Evolutionary conservation across 2,797 vertebrate species (phyloP), one percentile per base, ranked within the genome.

Genomic region (Chiropotes sagulatus): DNA sequence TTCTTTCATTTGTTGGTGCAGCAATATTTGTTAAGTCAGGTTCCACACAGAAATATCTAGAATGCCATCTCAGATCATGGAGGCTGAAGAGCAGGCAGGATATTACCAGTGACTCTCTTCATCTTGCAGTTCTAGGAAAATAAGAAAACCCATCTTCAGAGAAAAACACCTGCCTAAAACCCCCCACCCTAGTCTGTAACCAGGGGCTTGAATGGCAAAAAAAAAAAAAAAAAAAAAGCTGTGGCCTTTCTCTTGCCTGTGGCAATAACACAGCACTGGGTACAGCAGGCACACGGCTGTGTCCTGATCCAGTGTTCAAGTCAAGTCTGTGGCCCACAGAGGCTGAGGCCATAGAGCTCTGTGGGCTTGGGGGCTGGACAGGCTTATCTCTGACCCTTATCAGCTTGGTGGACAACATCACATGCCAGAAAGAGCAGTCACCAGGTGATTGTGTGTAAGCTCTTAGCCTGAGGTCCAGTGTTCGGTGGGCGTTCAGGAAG

Each of bases 281-380:
- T 0, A 1, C 1, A 33, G 30, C 48, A 44, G 58, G 58, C 50
- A 12, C 0, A 0, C 1, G 5, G 79, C 84, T 44, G 54, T 3
- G 41, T 30, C 94, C 73, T 1, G 6, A 22, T 8, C 64, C 67
- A 11, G 39, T 7, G 30, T n/a, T 46, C 5, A 24, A 14, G 85
- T 36, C 44, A 7, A 30, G 57, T 87, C 52, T 8, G 39, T 30
- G 70, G 44, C 44, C 44, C 28, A 20, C 70, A 79, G 67, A 82
- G 81, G 20, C 36, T 67, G 54, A 75, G n/a, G 48, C 57, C 26
- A 2, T 7, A 28, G 85, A 70, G 48, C 13, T 52, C 46, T 6
- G 5, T 75, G 87, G 70, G 24, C 12, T 39, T 3, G 0, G 52
- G 24, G 30, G 14, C 48, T 12, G 10, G n/a, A 24, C 5, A 2